These are phyloP conservation scores for Cordylochernes scorpioides DNA, from an alignment of 2,888 invertebrate genomes.

Conservation along the genomic window DNA sequence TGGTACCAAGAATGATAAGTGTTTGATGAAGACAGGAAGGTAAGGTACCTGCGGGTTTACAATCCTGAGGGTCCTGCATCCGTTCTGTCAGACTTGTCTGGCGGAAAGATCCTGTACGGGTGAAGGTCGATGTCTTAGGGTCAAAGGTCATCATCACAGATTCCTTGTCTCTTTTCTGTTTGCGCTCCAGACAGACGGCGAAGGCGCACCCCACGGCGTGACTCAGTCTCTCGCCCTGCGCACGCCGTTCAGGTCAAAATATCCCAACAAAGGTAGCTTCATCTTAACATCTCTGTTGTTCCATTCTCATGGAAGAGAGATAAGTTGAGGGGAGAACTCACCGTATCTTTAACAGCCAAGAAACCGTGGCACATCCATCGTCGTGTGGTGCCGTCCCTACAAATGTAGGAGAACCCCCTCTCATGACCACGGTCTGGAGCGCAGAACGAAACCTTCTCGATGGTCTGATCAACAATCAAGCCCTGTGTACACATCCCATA, in stretches of 20 bases:
- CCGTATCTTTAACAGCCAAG: conserved; percentile 70
- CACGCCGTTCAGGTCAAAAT: too few relatives aligned
- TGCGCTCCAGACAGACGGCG: conserved; percentile 86
- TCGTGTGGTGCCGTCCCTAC: conserved; percentile 87
- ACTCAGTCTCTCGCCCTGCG: conserved; percentile 72
- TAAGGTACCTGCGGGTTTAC: conserved; percentile 26
- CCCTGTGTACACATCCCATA: too few relatives aligned
- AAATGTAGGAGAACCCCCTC: conserved; percentile 93
- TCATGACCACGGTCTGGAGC: conserved; percentile 95
- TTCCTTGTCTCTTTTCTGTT: conserved; percentile 88
- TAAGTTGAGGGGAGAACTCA: too few relatives aligned
- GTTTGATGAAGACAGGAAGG: too few relatives aligned
- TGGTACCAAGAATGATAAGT: too few relatives aligned
- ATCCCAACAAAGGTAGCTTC: too few relatives aligned
- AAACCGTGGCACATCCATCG: conserved; percentile 99
- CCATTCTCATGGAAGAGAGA: too few relatives aligned
- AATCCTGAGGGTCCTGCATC: conserved; percentile 34
- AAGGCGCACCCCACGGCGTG: conserved; percentile 99
- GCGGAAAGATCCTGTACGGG: conserved; percentile 69
- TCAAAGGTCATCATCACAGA: conserved; percentile 74
- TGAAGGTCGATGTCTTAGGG: conserved; percentile 64
- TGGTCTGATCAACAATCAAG: conserved; percentile 93
- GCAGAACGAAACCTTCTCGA: conserved; percentile 99
- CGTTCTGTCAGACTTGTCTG: conserved; percentile 54
- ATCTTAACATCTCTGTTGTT: too few relatives aligned